Base-by-base conservation (phyloP, 2,113 vertebrate species). In the Kryptolebias marmoratus region DNA sequence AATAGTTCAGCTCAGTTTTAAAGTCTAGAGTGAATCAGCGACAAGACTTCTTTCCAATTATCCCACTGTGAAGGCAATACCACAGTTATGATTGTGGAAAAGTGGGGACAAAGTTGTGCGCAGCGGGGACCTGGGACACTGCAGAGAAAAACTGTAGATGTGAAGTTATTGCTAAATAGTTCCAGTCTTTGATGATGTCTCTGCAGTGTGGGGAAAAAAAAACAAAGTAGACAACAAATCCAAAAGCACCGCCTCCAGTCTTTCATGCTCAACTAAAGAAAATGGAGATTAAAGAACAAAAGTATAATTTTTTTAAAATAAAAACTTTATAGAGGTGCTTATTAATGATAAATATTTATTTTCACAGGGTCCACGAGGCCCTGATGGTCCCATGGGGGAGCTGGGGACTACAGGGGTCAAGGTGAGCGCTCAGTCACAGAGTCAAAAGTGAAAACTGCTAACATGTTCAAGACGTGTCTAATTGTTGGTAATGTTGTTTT, bases 311-410 rank as follows among this genome's bases (percentile, higher is more conserved):
- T 61, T 77, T 32, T 80, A 30, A 65, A 66, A 81, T 11, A 11
- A 0, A 60, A 57, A 63, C 27, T 39, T 27, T 73, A 22, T 22
- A 22, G 22, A 22, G 22, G 22, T 22, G 22, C 22, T 22, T 22
- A 22, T 77, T 47, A 80, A 80, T 63, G 57, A 27, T 61, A 72
- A 75, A 47, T 32, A 18, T 5, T 63, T 64, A 73, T 61, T 84
- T 72, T 80, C 42, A 10, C 18, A 98, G 97, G 97, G 97, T 86
- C 94, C 92, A 62, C 93, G 92, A 90, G 97, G 97, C 86, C 94
- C 94, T 60, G 96, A 97, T 5, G 97, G 97, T 73, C 90, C 89
- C 5, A 30, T 84, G n/a, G 97, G 97, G 1, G 95, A 95, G 83
- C 90, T 89, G 0, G 97, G 97, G 42, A 73, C 92, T 1, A 71